Percentiles rank a stretch among this genome's conserved stretches.
These are phyloP conservation scores for Crenichthys baileyi DNA, from an alignment of 2,797 vertebrate genomes.

Conservation along the genomic window DNA sequence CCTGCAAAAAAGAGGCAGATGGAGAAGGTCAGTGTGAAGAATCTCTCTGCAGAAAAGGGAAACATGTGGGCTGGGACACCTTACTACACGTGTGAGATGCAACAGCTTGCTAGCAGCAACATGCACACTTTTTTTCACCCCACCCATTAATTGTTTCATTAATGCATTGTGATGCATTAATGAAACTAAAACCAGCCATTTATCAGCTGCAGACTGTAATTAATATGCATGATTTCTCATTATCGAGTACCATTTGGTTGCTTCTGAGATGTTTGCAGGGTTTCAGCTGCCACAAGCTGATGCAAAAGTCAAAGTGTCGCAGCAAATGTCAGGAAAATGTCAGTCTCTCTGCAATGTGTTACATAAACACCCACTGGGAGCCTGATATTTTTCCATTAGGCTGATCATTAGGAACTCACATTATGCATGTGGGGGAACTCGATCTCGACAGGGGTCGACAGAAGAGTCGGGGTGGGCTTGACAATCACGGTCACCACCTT, in stretches of 20 bases:
- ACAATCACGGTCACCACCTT: constrained; percentile 95
- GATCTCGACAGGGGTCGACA: constrained; percentile 91
- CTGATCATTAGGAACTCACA: constrained; percentile 81
- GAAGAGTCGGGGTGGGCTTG: constrained; percentile 87
- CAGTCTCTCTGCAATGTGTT: constrained; percentile 49
- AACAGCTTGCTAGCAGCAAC: constrained; percentile 61
- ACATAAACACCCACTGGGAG: constrained; percentile 59
- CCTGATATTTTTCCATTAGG: constrained; percentile 39
- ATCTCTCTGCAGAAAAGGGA: constrained; percentile 38
- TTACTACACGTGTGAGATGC: constrained; percentile 61
- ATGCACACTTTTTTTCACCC: constrained; percentile 46
- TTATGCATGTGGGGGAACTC: constrained; percentile 97
- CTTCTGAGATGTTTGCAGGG: constrained; percentile 48
- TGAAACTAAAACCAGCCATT: constrained; percentile 52
- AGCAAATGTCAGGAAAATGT: constrained; percentile 80
- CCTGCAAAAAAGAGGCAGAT: constrained; percentile 79
- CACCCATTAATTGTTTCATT: too few species aligned
- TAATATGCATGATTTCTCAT: constrained; percentile 39
- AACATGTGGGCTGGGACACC: constrained; percentile 44
- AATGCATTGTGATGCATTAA: constrained; percentile 16
- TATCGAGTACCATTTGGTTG: constrained; percentile 31
- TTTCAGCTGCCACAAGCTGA: constrained; percentile 44
- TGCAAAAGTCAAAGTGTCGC: constrained; percentile 62
- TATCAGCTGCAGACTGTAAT: constrained; percentile 44
- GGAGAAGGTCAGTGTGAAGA: constrained; percentile 53